These are phyloP conservation scores for Cotesia glomerata DNA, from an alignment of 1,140 invertebrate genomes.

Conservation along the genomic window DNA sequence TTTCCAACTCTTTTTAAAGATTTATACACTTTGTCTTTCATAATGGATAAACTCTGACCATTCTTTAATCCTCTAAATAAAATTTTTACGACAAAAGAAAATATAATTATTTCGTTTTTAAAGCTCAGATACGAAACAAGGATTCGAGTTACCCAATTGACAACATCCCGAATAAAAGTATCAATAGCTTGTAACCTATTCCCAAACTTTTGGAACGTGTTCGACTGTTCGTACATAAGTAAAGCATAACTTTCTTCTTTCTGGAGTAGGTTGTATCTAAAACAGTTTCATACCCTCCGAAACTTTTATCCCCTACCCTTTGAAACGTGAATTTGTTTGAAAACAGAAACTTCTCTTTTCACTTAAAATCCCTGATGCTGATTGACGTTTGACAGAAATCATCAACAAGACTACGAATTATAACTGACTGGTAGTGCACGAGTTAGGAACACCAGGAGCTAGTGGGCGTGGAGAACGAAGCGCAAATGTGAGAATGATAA, in stretches of 20 bases:
- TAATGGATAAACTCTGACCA: no score
- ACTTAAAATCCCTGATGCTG: conserved; percentile 47
- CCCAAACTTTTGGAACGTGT: conserved; percentile 37
- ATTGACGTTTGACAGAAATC: no score
- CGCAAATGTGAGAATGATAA: conserved; percentile 56
- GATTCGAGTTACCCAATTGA: no score
- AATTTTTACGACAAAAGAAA: no score
- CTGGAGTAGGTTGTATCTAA: conserved; percentile 5
- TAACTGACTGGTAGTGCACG: no score
- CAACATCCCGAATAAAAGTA: not conserved
- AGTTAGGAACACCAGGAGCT: not conserved
- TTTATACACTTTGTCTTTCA: not conserved
- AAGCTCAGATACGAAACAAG: no score
- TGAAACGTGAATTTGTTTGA: conserved; percentile 29
- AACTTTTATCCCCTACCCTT: conserved; percentile 19
- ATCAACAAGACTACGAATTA: no score
- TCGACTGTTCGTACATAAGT: conserved; percentile 49
- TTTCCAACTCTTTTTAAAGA: not conserved
- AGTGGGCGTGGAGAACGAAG: conserved; percentile 29
- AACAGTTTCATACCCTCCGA: conserved; percentile 15
- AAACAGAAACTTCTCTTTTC: conserved; percentile 54
- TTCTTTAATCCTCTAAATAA: no score
- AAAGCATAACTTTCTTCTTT: conserved; percentile 39
- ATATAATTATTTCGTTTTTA: no score
- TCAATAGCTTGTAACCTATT: conserved; percentile 15